A percentile compares a stretch with the other conserved stretches of the same genome.
Conservation (phyloP, 2,797 vertebrate species). For the Hydrophis major region DNA sequence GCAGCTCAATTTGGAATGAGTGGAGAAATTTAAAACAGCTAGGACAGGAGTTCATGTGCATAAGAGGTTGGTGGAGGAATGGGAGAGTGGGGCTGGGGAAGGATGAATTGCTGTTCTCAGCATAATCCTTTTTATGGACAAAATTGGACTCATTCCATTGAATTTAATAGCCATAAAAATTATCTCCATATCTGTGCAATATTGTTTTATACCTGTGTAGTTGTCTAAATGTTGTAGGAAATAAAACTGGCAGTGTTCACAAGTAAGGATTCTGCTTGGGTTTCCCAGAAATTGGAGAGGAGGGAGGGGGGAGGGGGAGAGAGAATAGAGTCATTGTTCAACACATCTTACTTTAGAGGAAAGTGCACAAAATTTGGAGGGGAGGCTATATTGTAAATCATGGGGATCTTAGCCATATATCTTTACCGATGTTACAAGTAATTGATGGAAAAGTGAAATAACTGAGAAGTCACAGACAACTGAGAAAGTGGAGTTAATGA, state of each 20-base stretch:
- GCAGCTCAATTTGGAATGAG: not conserved
- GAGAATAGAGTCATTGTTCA: not conserved
- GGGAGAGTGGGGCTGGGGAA: not conserved
- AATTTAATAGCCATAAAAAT: not conserved
- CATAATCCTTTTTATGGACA: not conserved
- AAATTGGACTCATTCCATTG: not conserved
- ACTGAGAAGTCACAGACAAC: not conserved
- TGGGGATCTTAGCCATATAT: not conserved
- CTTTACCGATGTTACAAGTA: not conserved
- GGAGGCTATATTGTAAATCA: not conserved
- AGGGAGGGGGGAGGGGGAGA: too few species aligned
- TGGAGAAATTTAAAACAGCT: not conserved
- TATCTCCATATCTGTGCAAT: not conserved
- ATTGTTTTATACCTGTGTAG: not conserved
- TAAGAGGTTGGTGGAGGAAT: not conserved
- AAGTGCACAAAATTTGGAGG: not conserved
- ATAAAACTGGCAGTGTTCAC: not conserved
- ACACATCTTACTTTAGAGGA: not conserved
- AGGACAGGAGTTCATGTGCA: not conserved
- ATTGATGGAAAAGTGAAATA: not conserved
- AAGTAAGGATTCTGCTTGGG: not conserved
- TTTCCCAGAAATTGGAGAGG: not conserved
- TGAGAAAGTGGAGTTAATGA: not conserved
- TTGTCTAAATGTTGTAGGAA: not conserved
- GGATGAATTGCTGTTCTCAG: not conserved